Evolutionary conservation across 2,797 vertebrate species (phyloP).

Genomic region (Ateles fusciceps): DNA sequence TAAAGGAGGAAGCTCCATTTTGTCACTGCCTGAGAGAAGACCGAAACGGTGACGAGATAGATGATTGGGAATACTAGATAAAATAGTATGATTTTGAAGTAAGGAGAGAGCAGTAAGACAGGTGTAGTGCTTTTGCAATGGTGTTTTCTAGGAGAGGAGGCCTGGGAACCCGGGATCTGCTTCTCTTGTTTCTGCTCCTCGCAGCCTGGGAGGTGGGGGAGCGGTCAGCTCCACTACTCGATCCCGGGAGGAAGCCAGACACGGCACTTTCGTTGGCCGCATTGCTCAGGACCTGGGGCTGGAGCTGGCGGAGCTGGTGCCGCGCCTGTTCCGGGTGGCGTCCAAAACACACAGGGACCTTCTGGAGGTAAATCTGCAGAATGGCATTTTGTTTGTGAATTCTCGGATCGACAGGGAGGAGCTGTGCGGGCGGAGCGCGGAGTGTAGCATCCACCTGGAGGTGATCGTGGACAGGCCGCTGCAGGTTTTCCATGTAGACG

Average conservation of each 20-base stretch:
- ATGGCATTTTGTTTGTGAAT: constrained; percentile 96
- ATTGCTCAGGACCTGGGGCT: too few relatives aligned
- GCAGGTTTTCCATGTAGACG: constrained; percentile 93
- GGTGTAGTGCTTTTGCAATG: constrained; percentile 56
- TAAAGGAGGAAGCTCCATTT: constrained; percentile 50
- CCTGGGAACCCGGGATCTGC: constrained; percentile 82
- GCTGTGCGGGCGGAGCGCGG: too few relatives aligned
- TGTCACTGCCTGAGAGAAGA: constrained; percentile 4
- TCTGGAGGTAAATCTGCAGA: constrained; percentile 96
- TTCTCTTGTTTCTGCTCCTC: constrained; percentile 86
- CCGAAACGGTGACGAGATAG: constrained; percentile 10
- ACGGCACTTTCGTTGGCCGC: constrained; percentile 96
- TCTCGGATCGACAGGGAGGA: constrained; percentile 41
- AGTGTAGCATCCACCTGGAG: constrained; percentile 92
- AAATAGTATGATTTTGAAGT: background rate
- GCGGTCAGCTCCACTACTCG: constrained; percentile 92
- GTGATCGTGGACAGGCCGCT: constrained; percentile 89
- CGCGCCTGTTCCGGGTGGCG: constrained; percentile 77
- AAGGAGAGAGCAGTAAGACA: background rate
- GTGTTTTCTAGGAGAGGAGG: constrained; percentile 70
- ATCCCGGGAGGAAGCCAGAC: constrained; percentile 93
- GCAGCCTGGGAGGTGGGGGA: background rate
- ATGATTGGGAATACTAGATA: constrained; percentile 22
- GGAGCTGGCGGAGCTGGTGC: too few relatives aligned
- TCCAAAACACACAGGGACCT: constrained; percentile 89